Conservation (phyloP, 2,113 vertebrate species). For the Hydrochoerus hydrochaeris region DNA sequence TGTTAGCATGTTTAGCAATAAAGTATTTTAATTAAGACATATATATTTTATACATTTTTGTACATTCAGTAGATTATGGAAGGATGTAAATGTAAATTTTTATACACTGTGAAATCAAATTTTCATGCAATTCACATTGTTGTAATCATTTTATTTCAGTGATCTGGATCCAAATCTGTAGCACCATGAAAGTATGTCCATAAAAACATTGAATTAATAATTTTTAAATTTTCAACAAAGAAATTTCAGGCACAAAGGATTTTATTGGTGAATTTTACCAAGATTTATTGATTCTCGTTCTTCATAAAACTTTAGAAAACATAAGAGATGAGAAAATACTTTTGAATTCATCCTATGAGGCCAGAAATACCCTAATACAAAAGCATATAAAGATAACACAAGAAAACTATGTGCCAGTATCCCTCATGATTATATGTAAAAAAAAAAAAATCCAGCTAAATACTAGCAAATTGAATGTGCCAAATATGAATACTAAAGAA, state of each 20-base stretch:
- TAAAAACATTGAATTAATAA: neutral
- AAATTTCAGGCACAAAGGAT: neutral
- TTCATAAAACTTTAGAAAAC: slow-evolving; percentile 1
- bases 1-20: neutral
- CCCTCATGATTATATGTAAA: neutral
- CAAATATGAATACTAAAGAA: neutral
- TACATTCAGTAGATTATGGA: neutral
- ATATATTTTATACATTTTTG: neutral
- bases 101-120: neutral
- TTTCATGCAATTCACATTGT: neutral
- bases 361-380: neutral
- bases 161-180: neutral
- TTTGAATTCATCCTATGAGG: neutral
- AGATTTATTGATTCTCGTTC: neutral
- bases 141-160: neutral
- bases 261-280: neutral
- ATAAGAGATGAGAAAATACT: neutral
- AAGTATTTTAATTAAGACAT: neutral
- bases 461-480: neutral
- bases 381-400: neutral
- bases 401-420: neutral
- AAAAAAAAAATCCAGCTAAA: neutral
- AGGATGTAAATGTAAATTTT: neutral
- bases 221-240: neutral
- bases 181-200: no score